phyloP scores from a whole-genome alignment of 2,888 invertebrate genomes.

The Cancer borealis region DNA sequence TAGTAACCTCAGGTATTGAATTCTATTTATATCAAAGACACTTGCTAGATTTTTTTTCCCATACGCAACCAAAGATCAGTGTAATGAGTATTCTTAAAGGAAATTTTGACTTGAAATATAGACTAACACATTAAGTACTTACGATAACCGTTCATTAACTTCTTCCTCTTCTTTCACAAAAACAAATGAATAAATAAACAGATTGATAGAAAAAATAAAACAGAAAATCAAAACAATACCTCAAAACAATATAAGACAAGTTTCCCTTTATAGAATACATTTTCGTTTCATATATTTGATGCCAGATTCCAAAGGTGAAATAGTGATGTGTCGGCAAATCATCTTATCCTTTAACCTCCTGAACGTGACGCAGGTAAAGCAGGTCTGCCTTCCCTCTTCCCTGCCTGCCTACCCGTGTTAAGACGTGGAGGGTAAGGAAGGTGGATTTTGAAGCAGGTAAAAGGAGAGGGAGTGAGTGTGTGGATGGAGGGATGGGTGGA shows the following conservation, averaged over 20 bases:
- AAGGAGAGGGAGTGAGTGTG: background rate
- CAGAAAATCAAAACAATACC: background rate
- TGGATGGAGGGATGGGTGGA: background rate
- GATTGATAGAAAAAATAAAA: background rate
- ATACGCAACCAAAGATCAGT: background rate
- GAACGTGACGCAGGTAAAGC: background rate
- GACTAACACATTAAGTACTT: background rate
- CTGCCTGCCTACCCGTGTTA: background rate
- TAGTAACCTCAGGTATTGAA: background rate
- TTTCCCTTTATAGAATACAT: background rate
- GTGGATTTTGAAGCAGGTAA: background rate
- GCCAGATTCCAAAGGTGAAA: background rate
- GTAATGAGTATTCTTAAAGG: background rate
- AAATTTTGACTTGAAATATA: no score
- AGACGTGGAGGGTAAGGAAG: constrained; percentile 13
- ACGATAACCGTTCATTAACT: background rate
- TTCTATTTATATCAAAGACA: background rate
- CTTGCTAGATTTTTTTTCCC: background rate
- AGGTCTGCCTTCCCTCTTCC: background rate
- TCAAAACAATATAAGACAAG: background rate
- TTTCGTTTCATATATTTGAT: background rate
- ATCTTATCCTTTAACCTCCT: background rate
- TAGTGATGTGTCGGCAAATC: background rate
- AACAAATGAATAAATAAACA: background rate
- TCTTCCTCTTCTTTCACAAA: no score